These are phyloP conservation scores for Mycogona germanica DNA, from an alignment of 2,888 invertebrate genomes.

Conservation along the genomic window DNA sequence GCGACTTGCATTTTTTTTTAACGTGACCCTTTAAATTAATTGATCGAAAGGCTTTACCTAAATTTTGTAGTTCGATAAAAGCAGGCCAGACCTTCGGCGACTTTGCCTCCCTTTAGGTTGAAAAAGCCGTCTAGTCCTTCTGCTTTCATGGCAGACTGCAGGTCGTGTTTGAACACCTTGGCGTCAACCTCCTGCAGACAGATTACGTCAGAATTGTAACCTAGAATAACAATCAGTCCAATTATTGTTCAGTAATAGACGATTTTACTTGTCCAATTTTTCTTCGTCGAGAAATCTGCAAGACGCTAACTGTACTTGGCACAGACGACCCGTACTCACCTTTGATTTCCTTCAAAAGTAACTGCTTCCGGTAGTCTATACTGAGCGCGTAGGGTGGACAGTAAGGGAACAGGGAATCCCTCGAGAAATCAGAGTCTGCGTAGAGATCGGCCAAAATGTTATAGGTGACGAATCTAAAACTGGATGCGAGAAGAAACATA, in stretches of 20 bases:
- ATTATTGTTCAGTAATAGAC: too few relatives aligned
- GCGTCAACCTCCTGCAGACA: constrained; percentile 88
- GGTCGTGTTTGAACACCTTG: constrained; percentile 55
- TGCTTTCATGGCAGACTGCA: constrained; percentile 46
- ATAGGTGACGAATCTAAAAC: constrained; percentile 68
- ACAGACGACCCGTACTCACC: constrained; percentile 40
- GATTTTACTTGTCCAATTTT: too few relatives aligned
- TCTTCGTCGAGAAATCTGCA: too few relatives aligned
- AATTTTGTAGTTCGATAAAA: constrained; percentile 61
- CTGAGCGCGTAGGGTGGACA: constrained; percentile 69
- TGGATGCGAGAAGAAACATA: too few relatives aligned
- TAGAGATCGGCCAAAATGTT: constrained; percentile 87
- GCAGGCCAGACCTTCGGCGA: constrained; percentile 66
- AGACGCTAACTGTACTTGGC: neutral
- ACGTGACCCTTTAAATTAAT: constrained; percentile 7
- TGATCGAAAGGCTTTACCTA: constrained; percentile 37
- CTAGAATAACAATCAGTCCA: constrained; percentile 35
- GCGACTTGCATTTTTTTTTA: too few relatives aligned
- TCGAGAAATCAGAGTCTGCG: constrained; percentile 67
- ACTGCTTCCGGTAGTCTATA: constrained; percentile 74
- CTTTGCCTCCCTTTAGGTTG: constrained; percentile 56
- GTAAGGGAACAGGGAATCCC: constrained; percentile 61
- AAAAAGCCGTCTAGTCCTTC: constrained; percentile 48
- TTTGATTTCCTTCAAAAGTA: constrained; percentile 66
- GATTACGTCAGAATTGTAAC: constrained; percentile 80